A percentile compares a stretch with the other conserved stretches of the same genome.
These are phyloP conservation scores for Sphecodes monilicornis DNA, from an alignment of 2,888 invertebrate genomes.

Conservation along the genomic window DNA sequence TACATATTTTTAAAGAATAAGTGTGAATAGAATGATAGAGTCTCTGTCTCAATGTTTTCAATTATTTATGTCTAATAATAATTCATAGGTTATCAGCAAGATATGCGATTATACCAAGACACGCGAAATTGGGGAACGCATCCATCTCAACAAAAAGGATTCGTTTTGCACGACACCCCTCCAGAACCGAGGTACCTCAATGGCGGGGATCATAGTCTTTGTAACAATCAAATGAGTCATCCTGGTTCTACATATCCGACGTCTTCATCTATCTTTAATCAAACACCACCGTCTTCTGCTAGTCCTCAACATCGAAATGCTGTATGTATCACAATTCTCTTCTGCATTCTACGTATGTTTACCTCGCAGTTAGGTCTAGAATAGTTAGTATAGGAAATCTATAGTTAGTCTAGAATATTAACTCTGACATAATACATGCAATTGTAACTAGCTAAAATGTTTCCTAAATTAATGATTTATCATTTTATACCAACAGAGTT, in stretches of 20 bases:
- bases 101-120: constrained; percentile 81
- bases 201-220: constrained; percentile 87
- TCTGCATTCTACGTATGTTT: neutral
- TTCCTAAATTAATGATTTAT: neutral
- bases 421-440: neutral
- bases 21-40: neutral
- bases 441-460: neutral
- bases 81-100: constrained; percentile 79
- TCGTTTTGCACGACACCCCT: constrained; percentile 87
- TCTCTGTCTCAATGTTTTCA: neutral
- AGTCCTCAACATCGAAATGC: constrained; percentile 88
- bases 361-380: neutral
- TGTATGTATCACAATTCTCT: constrained; percentile 72
- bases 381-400: too few species aligned
- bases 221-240: constrained; percentile 86
- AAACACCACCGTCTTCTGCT: constrained; percentile 86
- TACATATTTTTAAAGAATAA: neutral
- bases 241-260: constrained; percentile 85
- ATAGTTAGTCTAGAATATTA: neutral
- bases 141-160: constrained; percentile 86
- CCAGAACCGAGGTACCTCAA: constrained; percentile 87
- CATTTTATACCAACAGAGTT: neutral
- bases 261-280: constrained; percentile 84
- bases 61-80: neutral
- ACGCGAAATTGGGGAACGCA: constrained; percentile 81